Conservation (phyloP, 1,140 invertebrate species). For the Lucilia sericata region DNA sequence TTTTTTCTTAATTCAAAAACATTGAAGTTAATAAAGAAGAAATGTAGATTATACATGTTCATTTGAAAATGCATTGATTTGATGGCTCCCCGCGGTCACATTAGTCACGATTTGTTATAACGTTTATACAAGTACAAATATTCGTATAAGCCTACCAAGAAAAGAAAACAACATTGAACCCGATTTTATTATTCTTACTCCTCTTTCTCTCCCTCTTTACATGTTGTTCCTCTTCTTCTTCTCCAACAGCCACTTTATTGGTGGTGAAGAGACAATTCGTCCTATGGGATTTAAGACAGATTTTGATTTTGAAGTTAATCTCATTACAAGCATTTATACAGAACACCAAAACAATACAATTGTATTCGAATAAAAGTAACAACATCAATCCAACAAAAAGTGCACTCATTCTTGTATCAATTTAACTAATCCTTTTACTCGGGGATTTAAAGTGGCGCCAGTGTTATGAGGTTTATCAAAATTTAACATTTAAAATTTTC, state of each 20-base stretch:
- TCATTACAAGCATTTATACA: slow-evolving; percentile 9
- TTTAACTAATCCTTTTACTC: slow-evolving; percentile 13
- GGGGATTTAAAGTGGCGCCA: slow-evolving; percentile 18
- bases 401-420: neutral
- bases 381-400: neutral
- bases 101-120: slow-evolving; percentile 46
- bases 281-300: neutral
- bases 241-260: neutral
- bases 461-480: neutral
- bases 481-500: neutral
- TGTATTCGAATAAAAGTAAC: neutral
- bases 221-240: neutral
- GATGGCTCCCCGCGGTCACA: slow-evolving; percentile 42
- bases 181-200: neutral
- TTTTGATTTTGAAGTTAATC: neutral
- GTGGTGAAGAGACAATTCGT: neutral
- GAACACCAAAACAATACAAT: neutral
- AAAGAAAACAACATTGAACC: neutral
- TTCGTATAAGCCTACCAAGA: too few relatives aligned
- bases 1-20: neutral
- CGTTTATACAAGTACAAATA: neutral
- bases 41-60: neutral
- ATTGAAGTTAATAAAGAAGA: slow-evolving; percentile 33
- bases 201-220: neutral
- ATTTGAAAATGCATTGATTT: slow-evolving; percentile 42